Evolutionary conservation across 2,888 invertebrate species (phyloP).

Genomic region (Allolobophora icterica): DNA sequence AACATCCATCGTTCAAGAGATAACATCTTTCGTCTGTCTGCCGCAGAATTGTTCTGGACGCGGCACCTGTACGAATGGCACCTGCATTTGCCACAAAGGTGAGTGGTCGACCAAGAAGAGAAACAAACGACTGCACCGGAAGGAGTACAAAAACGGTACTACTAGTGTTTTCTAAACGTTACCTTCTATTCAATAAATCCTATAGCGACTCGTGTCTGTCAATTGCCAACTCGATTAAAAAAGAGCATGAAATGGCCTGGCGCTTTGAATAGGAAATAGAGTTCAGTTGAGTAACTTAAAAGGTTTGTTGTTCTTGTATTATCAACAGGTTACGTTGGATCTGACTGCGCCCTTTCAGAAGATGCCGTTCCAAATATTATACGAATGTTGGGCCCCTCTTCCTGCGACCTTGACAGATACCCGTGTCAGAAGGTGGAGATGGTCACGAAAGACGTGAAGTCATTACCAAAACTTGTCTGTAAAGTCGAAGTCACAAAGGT

Average conservation of each 20-base stretch:
- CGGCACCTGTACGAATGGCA: not conserved
- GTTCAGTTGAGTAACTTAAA: no score
- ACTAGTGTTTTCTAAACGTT: not conserved
- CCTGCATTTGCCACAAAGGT: slow-evolving; percentile 1
- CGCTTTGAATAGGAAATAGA: no score
- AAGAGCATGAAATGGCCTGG: no score
- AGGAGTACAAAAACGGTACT: no score
- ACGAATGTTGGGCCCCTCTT: not conserved
- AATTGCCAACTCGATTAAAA: no score
- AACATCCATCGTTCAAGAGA: not conserved
- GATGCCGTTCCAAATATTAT: not conserved
- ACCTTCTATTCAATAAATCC: not conserved
- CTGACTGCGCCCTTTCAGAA: not conserved
- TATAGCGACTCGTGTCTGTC: no score
- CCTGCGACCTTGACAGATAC: not conserved
- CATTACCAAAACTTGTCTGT: not conserved
- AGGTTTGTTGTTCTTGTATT: not conserved
- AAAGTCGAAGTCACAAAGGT: not conserved
- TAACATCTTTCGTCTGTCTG: slow-evolving; percentile 6
- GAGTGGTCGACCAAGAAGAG: not conserved
- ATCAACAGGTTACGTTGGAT: slow-evolving; percentile 12
- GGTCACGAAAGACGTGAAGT: not conserved
- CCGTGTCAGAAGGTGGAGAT: not conserved
- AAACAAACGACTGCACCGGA: not conserved
- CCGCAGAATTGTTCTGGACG: slow-evolving; percentile 12